A percentile compares a stretch with the other conserved stretches of the same genome.
phyloP scores from a whole-genome alignment of 2,113 vertebrate genomes.

The Nibea coibor region DNA sequence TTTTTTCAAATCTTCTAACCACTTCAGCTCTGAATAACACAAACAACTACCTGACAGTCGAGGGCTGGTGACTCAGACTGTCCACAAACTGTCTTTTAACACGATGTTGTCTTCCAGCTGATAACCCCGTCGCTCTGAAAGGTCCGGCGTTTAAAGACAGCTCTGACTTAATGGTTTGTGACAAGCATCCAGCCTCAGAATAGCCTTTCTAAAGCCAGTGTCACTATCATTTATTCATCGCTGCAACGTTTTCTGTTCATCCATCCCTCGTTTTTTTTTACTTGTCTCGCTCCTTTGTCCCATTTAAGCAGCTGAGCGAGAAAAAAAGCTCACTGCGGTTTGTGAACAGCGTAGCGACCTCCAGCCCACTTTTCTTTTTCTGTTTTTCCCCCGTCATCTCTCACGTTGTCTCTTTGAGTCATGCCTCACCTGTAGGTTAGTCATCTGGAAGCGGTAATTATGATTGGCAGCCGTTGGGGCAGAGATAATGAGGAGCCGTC shows the following conservation, averaged over 20 bases:
- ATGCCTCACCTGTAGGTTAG: conserved; percentile 92
- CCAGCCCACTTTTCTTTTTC: background rate
- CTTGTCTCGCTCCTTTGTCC: conserved; percentile 36
- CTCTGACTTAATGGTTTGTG: conserved; percentile 55
- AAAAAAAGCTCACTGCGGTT: background rate
- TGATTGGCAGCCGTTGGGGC: conserved; percentile 95
- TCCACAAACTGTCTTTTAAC: conserved; percentile 13
- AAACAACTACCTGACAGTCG: background rate
- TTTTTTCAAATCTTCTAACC: background rate
- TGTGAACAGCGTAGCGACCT: background rate
- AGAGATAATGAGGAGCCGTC: conserved; percentile 94
- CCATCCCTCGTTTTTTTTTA: background rate
- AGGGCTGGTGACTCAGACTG: background rate
- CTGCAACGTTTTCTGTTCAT: conserved; percentile 53
- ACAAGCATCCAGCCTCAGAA: conserved; percentile 56
- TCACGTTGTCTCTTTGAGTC: conserved; percentile 1
- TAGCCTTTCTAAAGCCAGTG: conserved; percentile 46
- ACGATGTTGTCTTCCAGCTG: background rate
- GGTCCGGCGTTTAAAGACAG: conserved; percentile 43
- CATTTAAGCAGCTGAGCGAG: conserved; percentile 24
- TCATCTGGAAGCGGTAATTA: conserved; percentile 95
- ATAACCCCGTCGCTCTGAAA: conserved; percentile 46
- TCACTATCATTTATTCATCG: conserved; percentile 49
- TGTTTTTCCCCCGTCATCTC: no score
- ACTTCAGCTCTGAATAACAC: background rate